Conservation (phyloP, 1,140 invertebrate species). For the Drosophila novamexicana region DNA sequence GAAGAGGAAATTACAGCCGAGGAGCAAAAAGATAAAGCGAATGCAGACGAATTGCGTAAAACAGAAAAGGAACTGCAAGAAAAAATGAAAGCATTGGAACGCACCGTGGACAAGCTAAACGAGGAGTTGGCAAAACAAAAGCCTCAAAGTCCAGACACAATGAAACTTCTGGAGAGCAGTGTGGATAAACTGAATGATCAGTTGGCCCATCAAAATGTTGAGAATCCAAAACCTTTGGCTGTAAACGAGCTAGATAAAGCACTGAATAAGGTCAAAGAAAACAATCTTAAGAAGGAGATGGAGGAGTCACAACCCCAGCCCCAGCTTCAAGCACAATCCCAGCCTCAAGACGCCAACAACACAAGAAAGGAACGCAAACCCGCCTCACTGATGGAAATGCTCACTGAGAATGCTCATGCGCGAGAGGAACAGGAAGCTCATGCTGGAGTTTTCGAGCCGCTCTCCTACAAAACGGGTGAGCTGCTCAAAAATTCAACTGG, state of each 20-base stretch:
- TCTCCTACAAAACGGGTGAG: conserved; percentile 78
- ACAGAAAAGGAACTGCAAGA: conserved; percentile 86
- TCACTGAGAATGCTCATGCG: conserved; percentile 66
- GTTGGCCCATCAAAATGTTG: conserved; percentile 72
- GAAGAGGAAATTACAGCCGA: conserved; percentile 86
- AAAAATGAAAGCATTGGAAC: conserved; percentile 85
- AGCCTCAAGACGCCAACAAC: conserved; percentile 5
- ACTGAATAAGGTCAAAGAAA: conserved; percentile 43
- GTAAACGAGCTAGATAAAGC: conserved; percentile 50
- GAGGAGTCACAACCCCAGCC: background rate
- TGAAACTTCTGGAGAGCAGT: conserved; percentile 85
- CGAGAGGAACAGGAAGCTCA: conserved; percentile 66
- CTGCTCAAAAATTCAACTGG: conserved; percentile 52
- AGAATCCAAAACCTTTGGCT: conserved; percentile 36
- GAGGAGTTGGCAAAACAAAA: conserved; percentile 78
- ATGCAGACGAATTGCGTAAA: conserved; percentile 82
- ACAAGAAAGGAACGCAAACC: conserved; percentile 36
- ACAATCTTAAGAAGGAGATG: conserved; percentile 23
- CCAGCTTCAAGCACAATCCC: conserved; percentile 11
- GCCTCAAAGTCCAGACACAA: conserved; percentile 62
- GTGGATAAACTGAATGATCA: conserved; percentile 85
- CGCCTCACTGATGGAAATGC: conserved; percentile 64
- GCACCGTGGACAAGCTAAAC: conserved; percentile 85
- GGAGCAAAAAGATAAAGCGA: conserved; percentile 84
- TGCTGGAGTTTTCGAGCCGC: conserved; percentile 69